Base-by-base conservation (phyloP, 2,113 vertebrate genomes). In the Seriola aureovittata region DNA sequence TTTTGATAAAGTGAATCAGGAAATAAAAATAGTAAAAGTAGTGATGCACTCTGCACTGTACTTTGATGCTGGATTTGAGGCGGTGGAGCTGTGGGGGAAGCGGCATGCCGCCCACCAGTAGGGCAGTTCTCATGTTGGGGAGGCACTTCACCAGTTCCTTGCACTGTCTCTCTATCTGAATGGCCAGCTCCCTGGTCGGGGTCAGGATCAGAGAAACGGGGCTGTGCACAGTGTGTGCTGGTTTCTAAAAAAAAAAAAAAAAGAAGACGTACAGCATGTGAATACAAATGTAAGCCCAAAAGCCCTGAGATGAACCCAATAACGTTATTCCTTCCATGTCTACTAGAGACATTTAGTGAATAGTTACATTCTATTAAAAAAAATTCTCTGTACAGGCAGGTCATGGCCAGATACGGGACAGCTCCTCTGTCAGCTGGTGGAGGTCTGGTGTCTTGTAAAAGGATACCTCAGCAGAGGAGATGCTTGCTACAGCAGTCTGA, bases 81-180 rank as follows among this genome's bases (percentile, higher is more conserved):
- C 98, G 97, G 80, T 99, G 95, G 6, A 98, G 97, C 91, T 99
- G 98, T 0, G 96, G 97, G 1, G 98, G 98, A 32, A 98, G 86
- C 0, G 98, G 98, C 92, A 99, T 94, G 52, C 98, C 98, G 0
- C 98, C 98, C 0, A 99, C 97, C 21, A 99, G 94, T 17, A 99
- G 95, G 0, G 95, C 97, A 0, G 98, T 99, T 73, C 96, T 97
- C 97, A 98, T 99, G 89, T 96, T 95, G 1, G 97, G 95, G 14
- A 99, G 91, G 1, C 97, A 96, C 6, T 93, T 84, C 94, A 99
- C 95, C 92, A 99, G 85, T 80, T 99, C 97, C 87, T 99, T 97
- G 2, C 95, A 95, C 78, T 99, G 98, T 42, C 85, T 94, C 94
- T 99, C 98, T 3, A 99, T 97, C 95, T 99, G 98, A 78, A 99